These are phyloP conservation scores for Lordiphosa collinella DNA, from an alignment of 1,140 invertebrate genomes.

Conservation along the genomic window DNA sequence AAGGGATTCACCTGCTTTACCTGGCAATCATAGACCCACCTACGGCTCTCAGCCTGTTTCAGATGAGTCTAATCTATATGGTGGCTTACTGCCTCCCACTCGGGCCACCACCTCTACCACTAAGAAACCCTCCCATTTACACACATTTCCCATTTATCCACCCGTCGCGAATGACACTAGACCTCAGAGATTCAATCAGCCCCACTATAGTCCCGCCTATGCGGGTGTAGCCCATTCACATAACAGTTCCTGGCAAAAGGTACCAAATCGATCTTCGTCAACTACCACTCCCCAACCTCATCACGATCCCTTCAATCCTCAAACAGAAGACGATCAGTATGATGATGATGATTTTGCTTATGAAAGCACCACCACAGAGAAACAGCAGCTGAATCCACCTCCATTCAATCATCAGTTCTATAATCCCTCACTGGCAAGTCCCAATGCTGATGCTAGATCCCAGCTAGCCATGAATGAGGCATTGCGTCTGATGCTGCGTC, in stretches of 20 bases:
- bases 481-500: slow-evolving; percentile 59
- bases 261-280: slow-evolving; percentile 9
- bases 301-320: slow-evolving; percentile 23
- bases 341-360: slow-evolving; percentile 25
- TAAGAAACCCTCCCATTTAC: slow-evolving; percentile 16
- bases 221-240: slow-evolving; percentile 63
- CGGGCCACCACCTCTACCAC: neutral
- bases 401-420: slow-evolving; percentile 57
- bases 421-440: slow-evolving; percentile 17
- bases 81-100: slow-evolving; percentile 21
- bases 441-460: neutral
- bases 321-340: slow-evolving; percentile 7
- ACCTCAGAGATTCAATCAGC: slow-evolving; percentile 22
- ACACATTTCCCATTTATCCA: slow-evolving; percentile 54
- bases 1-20: neutral
- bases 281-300: slow-evolving; percentile 4
- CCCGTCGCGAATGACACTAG: slow-evolving; percentile 19
- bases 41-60: neutral
- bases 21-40: neutral
- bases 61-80: slow-evolving; percentile 53
- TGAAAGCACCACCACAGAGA: slow-evolving; percentile 16
- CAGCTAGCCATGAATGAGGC: slow-evolving; percentile 53
- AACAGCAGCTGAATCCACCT: slow-evolving; percentile 21
- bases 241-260: slow-evolving; percentile 55
- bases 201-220: slow-evolving; percentile 71